Evolutionary conservation across 2,888 invertebrate genomes (phyloP), one percentile per base, ranked within the genome.

Genomic region (Chalcis sispes): DNA sequence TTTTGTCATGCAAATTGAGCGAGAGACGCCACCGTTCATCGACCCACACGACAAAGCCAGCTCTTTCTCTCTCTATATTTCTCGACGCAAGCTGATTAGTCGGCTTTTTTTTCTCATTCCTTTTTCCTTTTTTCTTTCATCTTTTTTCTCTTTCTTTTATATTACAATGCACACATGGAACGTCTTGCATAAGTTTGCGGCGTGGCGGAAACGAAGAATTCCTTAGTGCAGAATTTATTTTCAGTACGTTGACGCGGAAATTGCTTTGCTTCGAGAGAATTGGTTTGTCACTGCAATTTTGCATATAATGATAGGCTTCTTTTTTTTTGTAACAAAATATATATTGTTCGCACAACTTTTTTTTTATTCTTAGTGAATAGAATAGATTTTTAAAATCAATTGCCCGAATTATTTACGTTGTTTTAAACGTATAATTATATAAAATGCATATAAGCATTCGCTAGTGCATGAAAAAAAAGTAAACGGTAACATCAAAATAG

Each of bases 1-100:
- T 77, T 77, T 72, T 72, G 64, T 69, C 72, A 72, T 77, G 76
- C 69, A 77, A 77, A 77, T 77, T 77, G 69, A 29, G 54, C 40
- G 40, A 4, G 25, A 64, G 32, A n/a, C 25, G 32, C 64, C 15
- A 20, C 29, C 61, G 76, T 72, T 69, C 69, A 42, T 77, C 72
- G 69, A 77, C 76, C 69, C 52, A 69, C 69, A 42, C 64, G 72
- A 72, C 71, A 71, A 75, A 71, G 59, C 48, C 25, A 42, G 32
- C 42, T 42, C 42, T 36, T 36, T 36, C 36, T 36, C 36, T 36
- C 36, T 36, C 36, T 36, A 7, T 36, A 4, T 36, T 36, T 36
- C 36, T n/a, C 40, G 59, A 10, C 50, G 25, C 40, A 69, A 75
- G 67, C 62, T 69, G 76, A 77, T 77, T 64, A 77, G 72, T 77